Base-by-base conservation (phyloP, 2,797 vertebrate genomes). In the Pipistrellus nathusii region DNA sequence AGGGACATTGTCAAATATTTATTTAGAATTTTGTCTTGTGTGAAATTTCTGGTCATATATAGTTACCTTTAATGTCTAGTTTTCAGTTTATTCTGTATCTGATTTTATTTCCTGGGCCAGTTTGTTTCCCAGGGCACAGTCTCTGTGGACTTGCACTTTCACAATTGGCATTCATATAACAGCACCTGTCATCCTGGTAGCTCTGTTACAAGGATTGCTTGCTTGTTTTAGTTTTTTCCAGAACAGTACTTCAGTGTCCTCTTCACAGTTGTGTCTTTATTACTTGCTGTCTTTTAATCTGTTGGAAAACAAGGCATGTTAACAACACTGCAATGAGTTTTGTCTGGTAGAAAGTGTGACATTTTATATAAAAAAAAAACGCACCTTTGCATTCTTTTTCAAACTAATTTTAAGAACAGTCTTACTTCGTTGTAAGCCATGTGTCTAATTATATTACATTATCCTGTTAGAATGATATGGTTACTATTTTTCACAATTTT, bases 251-350 rank as follows among this genome's bases (percentile, higher is more conserved):
- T 95, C 84, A 90, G 32, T 87, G 6, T 95, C 93, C 80, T 66
- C 81, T 62, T 94, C 57, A n/a, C 93, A 90, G 15, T 84, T n/a
- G 8, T 13, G 25, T 95, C 76, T 81, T 84, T 77, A 27, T 55
- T 81, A 84, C 59, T 82, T 55, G 27, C 69, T 46, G 51, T 69
- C 86, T 96, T 48, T 25, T 48, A 1, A 0, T 69, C 62, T 90
- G 51, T 75, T 71, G 95, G 94, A 90, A 96, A 72, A 92, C 93
- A 57, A 73, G 25, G 46, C 76, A 72, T 93, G 75, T 85, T 85
- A 86, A 72, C 69, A 85, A 90, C 69, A 64, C 85, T 97, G 88
- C 76, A 80, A 73, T 97, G 81, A 86, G 95, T 98, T 96, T 95
- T 97, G 41, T 94, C 91, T 71, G 69, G 18, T 71, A 18, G 92